Base-by-base conservation (phyloP, 2,888 invertebrate species). In the Oscheius sp. region DNA sequence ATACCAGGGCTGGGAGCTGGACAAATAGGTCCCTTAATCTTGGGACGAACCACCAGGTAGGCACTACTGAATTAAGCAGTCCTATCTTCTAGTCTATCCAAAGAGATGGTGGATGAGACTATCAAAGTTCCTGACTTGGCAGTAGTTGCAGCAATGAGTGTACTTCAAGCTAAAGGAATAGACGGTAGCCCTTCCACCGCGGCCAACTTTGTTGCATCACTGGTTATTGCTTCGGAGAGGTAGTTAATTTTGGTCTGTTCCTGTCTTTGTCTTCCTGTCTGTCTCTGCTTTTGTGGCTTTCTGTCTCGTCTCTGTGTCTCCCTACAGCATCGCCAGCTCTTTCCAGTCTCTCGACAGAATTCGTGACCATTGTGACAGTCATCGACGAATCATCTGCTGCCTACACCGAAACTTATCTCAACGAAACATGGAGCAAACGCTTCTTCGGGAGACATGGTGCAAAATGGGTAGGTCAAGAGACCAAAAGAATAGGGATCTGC, bases 41-140 rank as follows among this genome's bases (percentile, higher is more conserved):
- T 37, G 9, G 35, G 37, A 2, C 1, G 33, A 9, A 33, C 59
- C n/a, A 59, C 35, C 33, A 59, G 59, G 59, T 33, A n/a, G 32
- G 29, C 3, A 2, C 2, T 32, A 5, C 2, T 55, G 9, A 21
- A 9, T 2, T 55, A 9, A 9, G 21, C 21, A 1, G 7, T 2
- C 5, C 5, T 29, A 33, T 13, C 2, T 47, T 59, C 2, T 13
- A 59, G 59, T 35, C 5, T 59, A 7, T 1, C 33, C 2, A 33
- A 33, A n/a, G 59, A 37, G 1, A 13, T 35, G 9, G 32, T 59
- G 13, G 59, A 59, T 33, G 59, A 37, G 10, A 11, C 33, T 1
- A n/a, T 59, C 13, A 59, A 59, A 59, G n/a, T 59, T 9, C 59
- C 59, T 1, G 59, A 59, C n/a, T 2, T 59, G 35, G 59, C 59